A percentile compares a stretch with the other conserved stretches of the same genome.
These are phyloP conservation scores for Oscarella lobularis DNA, from an alignment of 37 sponge, comb jelly and placozoan species.

Conservation along the genomic window DNA sequence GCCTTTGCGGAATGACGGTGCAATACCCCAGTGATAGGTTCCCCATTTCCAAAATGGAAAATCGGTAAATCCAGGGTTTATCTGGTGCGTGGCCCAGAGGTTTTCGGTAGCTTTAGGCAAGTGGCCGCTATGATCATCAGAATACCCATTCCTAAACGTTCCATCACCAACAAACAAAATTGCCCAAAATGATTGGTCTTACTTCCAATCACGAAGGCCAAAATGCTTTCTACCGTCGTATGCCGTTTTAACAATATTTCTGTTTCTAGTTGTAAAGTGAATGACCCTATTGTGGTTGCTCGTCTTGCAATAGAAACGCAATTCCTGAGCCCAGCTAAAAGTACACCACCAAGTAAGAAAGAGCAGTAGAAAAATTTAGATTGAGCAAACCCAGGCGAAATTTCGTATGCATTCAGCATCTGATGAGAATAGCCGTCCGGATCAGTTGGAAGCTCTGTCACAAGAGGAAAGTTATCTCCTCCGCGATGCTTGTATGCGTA, in stretches of 20 bases:
- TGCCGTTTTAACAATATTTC: not conserved
- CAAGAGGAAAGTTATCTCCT: not conserved
- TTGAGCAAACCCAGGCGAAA: not conserved
- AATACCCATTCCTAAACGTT: too few relatives aligned
- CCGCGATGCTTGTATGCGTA: not conserved
- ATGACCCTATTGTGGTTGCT: not conserved
- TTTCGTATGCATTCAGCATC: not conserved
- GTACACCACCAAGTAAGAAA: not conserved
- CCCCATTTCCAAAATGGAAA: not conserved
- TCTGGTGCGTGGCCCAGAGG: not conserved
- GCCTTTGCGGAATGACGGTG: not conserved
- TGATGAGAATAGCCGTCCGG: not conserved
- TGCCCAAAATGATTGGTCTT: not conserved
- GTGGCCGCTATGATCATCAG: not conserved
- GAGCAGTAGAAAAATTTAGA: not conserved
- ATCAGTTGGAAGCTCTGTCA: not conserved
- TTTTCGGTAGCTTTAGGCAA: not conserved
- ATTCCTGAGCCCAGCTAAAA: not conserved
- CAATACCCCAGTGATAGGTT: not conserved
- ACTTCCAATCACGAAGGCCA: not conserved
- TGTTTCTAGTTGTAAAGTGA: not conserved
- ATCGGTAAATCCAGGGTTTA: not conserved
- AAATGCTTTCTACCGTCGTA: not conserved
- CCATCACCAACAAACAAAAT: too few relatives aligned
- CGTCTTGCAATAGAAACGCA: not conserved